A percentile compares a stretch with the other conserved stretches of the same genome.
Conservation (phyloP, 2,113 vertebrate species). For the Etia nguti region DNA sequence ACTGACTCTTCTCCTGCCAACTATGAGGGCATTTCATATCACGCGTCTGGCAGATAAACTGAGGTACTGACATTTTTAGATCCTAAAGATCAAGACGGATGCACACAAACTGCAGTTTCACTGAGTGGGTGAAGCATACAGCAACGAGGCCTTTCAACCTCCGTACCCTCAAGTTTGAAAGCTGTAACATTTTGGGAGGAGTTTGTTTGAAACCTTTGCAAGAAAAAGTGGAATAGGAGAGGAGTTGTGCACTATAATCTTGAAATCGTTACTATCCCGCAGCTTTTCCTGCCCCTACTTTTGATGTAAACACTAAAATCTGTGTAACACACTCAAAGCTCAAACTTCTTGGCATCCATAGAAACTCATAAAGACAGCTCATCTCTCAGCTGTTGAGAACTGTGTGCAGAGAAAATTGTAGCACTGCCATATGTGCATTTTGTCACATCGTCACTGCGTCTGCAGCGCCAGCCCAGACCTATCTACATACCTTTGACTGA, state of each 20-base stretch:
- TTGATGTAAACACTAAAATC: neutral
- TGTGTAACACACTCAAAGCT: neutral
- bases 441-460: neutral
- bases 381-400: neutral
- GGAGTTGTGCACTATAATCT: neutral
- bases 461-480: constrained; percentile 1
- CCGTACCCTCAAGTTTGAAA: neutral
- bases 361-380: neutral
- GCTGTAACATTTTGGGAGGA: neutral
- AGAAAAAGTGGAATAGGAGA: neutral
- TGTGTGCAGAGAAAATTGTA: neutral
- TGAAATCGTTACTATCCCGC: neutral
- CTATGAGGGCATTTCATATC: neutral
- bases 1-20: neutral
- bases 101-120: neutral
- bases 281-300: neutral
- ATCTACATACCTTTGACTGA: constrained; percentile 36
- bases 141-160: neutral
- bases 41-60: neutral
- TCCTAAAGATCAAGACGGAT: neutral
- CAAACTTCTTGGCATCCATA: neutral
- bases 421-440: neutral
- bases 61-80: neutral
- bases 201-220: neutral
- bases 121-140: neutral